Percentiles rank a stretch among this genome's conserved stretches.
Conservation (phyloP, 2,797 vertebrate species). For the Taeniopygia guttata region DNA sequence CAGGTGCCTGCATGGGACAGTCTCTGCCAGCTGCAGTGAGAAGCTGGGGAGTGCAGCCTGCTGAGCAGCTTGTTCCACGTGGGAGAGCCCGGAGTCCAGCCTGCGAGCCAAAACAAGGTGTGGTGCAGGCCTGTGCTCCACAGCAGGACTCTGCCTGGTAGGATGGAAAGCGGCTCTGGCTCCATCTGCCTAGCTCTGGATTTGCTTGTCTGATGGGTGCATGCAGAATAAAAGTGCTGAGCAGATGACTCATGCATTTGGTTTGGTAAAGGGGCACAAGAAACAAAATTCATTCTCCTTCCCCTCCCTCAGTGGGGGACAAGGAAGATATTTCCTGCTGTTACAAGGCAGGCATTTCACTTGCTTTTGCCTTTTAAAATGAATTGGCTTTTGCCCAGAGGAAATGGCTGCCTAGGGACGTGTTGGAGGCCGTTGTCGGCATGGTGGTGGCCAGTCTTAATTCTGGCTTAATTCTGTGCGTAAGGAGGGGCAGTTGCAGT, state of each 20-base stretch:
- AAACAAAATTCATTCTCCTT: background rate
- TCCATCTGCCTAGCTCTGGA: background rate
- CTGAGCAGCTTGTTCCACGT: background rate
- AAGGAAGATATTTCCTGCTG: background rate
- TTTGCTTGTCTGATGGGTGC: background rate
- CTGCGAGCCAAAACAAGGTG: accelerated
- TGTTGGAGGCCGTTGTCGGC: background rate
- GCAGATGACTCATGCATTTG: background rate
- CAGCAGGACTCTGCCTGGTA: accelerated
- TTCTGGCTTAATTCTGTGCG: conserved; percentile 15
- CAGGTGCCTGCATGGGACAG: accelerated
- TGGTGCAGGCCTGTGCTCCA: background rate
- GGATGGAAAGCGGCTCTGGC: background rate
- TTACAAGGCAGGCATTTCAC: background rate
- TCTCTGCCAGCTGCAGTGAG: accelerated
- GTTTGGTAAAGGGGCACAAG: background rate
- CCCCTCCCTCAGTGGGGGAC: background rate
- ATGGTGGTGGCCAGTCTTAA: conserved; percentile 50
- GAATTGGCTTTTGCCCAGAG: background rate
- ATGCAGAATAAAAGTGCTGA: background rate
- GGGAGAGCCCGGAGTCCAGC: background rate
- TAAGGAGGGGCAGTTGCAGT: conserved; percentile 11
- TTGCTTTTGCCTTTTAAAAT: background rate
- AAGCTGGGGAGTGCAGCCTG: background rate
- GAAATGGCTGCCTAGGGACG: conserved; percentile 25